These are phyloP conservation scores for Heliconius himera DNA, from an alignment of 1,140 invertebrate genomes.

Conservation along the genomic window DNA sequence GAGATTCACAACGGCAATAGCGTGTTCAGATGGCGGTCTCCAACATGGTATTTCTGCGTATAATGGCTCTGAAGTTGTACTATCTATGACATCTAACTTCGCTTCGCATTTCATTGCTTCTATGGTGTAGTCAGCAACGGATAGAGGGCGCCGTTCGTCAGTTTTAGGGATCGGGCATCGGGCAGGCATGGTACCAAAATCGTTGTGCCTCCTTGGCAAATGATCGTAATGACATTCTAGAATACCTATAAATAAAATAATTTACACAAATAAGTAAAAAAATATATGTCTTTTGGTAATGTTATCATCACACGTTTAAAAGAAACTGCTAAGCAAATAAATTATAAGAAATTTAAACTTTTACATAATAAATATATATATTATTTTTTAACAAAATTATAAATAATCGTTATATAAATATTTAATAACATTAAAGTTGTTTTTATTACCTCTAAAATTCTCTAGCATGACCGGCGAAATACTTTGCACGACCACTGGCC, in stretches of 20 bases:
- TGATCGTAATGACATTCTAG: slow-evolving; percentile 80
- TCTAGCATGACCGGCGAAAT: slow-evolving; percentile 80
- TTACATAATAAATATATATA: no score
- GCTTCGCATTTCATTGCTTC: slow-evolving; percentile 74
- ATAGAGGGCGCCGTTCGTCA: slow-evolving; percentile 49
- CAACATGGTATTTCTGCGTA: slow-evolving; percentile 80
- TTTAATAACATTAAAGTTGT: neutral
- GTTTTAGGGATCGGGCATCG: slow-evolving; percentile 56
- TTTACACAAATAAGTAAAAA: no score
- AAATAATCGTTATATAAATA: neutral
- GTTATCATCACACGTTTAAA: no score
- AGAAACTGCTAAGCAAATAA: no score
- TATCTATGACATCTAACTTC: slow-evolving; percentile 66
- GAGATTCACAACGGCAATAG: slow-evolving; percentile 67
- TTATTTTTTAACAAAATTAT: no score
- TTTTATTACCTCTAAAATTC: slow-evolving; percentile 75
- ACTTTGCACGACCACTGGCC: slow-evolving; percentile 74
- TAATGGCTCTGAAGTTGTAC: slow-evolving; percentile 69
- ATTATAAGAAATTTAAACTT: no score
- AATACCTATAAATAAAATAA: slow-evolving; percentile 64
- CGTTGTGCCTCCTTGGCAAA: slow-evolving; percentile 65
- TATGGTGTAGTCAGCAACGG: slow-evolving; percentile 64
- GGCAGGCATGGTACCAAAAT: slow-evolving; percentile 52
- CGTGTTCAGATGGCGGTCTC: slow-evolving; percentile 71
- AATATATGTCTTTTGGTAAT: no score